Evolutionary conservation across 2,888 invertebrate genomes (phyloP).

Genomic region (Thecophora atra): DNA sequence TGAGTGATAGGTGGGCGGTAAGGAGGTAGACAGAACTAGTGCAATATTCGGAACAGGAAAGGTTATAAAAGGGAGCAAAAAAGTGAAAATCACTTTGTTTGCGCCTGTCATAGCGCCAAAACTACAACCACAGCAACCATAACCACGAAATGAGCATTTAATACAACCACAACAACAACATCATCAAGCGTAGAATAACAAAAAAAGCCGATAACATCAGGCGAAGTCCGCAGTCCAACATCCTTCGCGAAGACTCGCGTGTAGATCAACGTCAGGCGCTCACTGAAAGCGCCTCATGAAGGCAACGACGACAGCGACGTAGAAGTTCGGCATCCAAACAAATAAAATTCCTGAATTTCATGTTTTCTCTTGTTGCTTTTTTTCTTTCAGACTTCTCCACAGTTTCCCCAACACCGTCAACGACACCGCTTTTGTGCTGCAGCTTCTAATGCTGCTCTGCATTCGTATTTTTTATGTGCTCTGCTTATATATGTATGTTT

Average conservation of each 20-base stretch:
- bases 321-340: slow-evolving; percentile 42
- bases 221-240: no score
- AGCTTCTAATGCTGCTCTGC: background rate
- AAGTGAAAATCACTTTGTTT: slow-evolving; percentile 44
- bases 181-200: background rate
- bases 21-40: background rate
- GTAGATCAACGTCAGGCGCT: no score
- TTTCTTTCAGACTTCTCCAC: background rate
- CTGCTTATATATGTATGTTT: slow-evolving; percentile 58
- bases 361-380: slow-evolving; percentile 36
- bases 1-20: background rate
- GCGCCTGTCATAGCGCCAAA: slow-evolving; percentile 46
- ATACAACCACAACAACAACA: background rate
- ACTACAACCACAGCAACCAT: slow-evolving; percentile 6
- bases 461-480: slow-evolving; percentile 52
- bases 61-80: background rate
- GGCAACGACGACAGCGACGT: no score
- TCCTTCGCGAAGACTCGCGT: no score
- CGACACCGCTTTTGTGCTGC: background rate
- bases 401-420: no score
- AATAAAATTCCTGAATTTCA: slow-evolving; percentile 47
- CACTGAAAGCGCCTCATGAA: background rate
- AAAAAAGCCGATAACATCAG: background rate
- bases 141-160: background rate
- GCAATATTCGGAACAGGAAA: background rate